Conservation (phyloP, 2,888 invertebrate species). For the Gymnoscelis rufifasciata region DNA sequence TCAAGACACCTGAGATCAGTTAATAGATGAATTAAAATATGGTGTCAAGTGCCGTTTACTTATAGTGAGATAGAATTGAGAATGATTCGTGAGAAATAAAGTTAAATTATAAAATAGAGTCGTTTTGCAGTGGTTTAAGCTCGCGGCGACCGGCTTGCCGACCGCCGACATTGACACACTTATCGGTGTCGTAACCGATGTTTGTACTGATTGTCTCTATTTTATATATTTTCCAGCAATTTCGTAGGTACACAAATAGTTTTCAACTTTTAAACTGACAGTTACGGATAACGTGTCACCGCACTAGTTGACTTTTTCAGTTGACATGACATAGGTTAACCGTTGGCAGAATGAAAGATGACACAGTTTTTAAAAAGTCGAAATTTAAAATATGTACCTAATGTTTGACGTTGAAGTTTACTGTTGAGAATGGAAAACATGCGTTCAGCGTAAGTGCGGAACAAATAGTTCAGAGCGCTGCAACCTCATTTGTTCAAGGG, state of each 20-base stretch:
- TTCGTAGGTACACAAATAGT: constrained; percentile 13
- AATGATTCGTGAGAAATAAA: constrained; percentile 4
- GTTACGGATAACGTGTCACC: neutral
- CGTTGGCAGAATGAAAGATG: neutral
- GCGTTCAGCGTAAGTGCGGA: constrained; percentile 1
- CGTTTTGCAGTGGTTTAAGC: constrained; percentile 14
- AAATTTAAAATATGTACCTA: neutral
- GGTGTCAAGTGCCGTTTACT: too few species aligned
- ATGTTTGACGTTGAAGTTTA: neutral
- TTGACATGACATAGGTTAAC: neutral
- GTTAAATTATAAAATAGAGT: constrained; percentile 5
- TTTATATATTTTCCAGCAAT: constrained; percentile 37
- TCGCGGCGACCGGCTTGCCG: constrained; percentile 36
- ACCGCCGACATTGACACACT: constrained; percentile 60
- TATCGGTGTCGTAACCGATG: constrained; percentile 56
- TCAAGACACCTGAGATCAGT: too few species aligned
- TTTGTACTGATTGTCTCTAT: constrained; percentile 48
- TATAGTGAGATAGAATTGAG: neutral
- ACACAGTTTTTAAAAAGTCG: too few species aligned
- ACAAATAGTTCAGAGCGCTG: constrained; percentile 8
- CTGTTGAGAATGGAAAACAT: neutral
- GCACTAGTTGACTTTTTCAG: neutral
- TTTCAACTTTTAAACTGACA: constrained; percentile 2
- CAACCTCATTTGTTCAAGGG: constrained; percentile 12
- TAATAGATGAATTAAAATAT: too few species aligned